Evolutionary conservation across 2,888 invertebrate genomes (phyloP).

Genomic region (Caenorhabditis sp.): DNA sequence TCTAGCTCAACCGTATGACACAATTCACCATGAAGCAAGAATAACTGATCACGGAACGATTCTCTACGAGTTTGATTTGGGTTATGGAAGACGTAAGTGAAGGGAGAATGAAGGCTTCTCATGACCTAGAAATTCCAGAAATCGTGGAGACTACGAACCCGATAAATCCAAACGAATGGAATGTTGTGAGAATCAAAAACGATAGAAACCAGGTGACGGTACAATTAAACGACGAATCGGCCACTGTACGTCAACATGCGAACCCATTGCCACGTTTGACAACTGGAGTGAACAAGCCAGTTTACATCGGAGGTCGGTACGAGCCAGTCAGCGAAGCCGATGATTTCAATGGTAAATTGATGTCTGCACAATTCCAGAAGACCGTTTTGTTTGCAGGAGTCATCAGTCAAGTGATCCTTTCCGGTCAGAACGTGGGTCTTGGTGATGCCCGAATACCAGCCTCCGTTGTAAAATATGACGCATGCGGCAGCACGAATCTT

Average conservation of each 20-base stretch:
- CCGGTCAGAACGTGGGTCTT: constrained; percentile 63
- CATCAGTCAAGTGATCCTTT: constrained; percentile 66
- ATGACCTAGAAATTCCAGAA: no score
- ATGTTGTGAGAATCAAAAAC: constrained; percentile 64
- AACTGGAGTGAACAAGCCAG: constrained; percentile 35
- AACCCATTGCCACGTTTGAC: constrained; percentile 25
- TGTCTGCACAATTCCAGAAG: no score
- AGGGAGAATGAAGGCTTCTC: no score
- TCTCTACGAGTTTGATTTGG: constrained; percentile 71
- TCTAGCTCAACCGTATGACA: constrained; percentile 26
- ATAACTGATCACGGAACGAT: constrained; percentile 64
- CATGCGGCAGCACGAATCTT: constrained; percentile 39
- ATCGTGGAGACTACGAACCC: constrained; percentile 48
- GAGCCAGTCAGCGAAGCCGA: constrained; percentile 34
- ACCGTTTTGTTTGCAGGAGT: constrained; percentile 58
- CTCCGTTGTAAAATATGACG: constrained; percentile 49
- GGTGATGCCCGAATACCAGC: constrained; percentile 53
- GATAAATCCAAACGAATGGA: constrained; percentile 67
- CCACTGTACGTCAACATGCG: constrained; percentile 34
- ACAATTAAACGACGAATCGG: constrained; percentile 48
- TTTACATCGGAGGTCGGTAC: constrained; percentile 47
- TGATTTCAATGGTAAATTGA: constrained; percentile 40
- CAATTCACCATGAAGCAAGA: constrained; percentile 49
- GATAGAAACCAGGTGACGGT: constrained; percentile 49
- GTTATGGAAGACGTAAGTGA: constrained; percentile 67